Evolutionary conservation across 1,140 invertebrate species (phyloP).

Genomic region (Ganaspis sp.): DNA sequence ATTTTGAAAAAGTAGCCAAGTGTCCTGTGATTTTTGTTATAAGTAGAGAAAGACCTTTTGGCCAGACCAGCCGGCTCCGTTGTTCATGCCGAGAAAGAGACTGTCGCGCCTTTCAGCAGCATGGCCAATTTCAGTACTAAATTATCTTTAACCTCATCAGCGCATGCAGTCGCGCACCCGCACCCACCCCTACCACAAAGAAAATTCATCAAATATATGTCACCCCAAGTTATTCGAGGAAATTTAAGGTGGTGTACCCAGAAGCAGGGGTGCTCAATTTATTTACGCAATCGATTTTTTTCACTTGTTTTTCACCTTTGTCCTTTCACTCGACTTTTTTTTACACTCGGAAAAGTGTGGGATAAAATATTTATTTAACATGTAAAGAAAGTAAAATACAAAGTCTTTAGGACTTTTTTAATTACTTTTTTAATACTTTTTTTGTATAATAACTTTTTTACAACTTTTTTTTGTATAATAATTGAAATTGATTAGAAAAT

Average conservation of each 20-base stretch:
- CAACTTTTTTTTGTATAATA: no score
- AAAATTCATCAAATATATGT: constrained; percentile 46
- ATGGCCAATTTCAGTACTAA: constrained; percentile 63
- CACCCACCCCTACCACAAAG: constrained; percentile 42
- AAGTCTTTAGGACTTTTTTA: no score
- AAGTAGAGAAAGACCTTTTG: constrained; percentile 47
- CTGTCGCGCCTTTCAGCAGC: constrained; percentile 63
- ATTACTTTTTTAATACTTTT: no score
- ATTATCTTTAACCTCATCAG: constrained; percentile 57
- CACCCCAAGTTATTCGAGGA: constrained; percentile 30
- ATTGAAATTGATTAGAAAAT: no score
- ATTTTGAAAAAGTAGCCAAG: constrained; percentile 55
- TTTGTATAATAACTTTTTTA: no score
- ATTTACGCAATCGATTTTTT: no score
- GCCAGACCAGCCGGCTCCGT: constrained; percentile 66
- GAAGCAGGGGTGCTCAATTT: constrained; percentile 35
- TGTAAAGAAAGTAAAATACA: no score
- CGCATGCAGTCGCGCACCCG: constrained; percentile 69
- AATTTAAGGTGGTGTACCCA: constrained; percentile 31
- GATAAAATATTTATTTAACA: no score
- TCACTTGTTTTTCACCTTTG: no score
- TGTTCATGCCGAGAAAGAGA: constrained; percentile 68
- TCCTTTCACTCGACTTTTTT: no score
- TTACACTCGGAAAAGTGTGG: no score
- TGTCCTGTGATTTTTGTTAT: constrained; percentile 36